Percentiles rank a stretch among this genome's conserved stretches.
Conservation (phyloP, 2,797 vertebrate species). For the Gambusia yucatana region DNA sequence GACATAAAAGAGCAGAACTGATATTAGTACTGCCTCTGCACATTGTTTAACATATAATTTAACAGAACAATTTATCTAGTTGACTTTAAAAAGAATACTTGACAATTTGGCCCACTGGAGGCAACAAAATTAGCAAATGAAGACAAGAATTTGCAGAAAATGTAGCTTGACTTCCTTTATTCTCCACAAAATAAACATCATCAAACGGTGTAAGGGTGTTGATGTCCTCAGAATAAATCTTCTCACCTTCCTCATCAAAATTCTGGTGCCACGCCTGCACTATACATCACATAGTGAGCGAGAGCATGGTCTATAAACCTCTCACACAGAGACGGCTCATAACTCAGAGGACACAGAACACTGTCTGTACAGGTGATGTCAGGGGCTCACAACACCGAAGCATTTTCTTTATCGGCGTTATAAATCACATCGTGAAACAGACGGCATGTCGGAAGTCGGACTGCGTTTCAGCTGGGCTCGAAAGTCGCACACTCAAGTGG, state of each 20-base stretch:
- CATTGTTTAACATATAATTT: background rate
- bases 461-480: conserved; percentile 62
- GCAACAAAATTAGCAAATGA: background rate
- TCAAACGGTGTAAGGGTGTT: conserved; percentile 32
- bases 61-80: background rate
- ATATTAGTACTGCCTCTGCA: background rate
- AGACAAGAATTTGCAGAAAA: background rate
- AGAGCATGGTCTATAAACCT: conserved; percentile 64
- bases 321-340: conserved; percentile 68
- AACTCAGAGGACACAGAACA: conserved; percentile 64
- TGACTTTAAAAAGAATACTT: background rate
- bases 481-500: conserved; percentile 62
- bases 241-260: conserved; percentile 53
- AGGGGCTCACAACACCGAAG: conserved; percentile 57
- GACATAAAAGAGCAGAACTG: background rate
- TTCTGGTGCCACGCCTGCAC: conserved; percentile 38
- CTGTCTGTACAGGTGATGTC: conserved; percentile 59
- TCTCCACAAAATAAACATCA: background rate
- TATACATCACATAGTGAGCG: conserved; percentile 4
- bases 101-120: background rate
- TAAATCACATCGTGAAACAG: conserved; percentile 64
- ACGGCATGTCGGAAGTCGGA: conserved; percentile 40
- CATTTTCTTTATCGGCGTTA: conserved; percentile 65
- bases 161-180: conserved; percentile 10
- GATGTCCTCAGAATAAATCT: conserved; percentile 35